These are phyloP conservation scores for Coregonus suidteri DNA, from an alignment of 2,797 vertebrate species.

Conservation along the genomic window DNA sequence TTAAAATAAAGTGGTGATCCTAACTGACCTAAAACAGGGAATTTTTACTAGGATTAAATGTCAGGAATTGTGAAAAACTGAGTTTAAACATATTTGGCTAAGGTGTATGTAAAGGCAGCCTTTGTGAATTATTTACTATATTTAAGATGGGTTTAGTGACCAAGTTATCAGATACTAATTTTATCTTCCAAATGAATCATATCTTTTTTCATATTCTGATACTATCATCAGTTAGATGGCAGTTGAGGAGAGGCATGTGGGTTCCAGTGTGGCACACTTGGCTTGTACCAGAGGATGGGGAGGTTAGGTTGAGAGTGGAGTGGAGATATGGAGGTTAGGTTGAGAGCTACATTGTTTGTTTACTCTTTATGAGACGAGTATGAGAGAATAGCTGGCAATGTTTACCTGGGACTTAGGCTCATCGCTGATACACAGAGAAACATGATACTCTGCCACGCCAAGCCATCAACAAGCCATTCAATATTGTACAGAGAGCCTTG, in stretches of 20 bases:
- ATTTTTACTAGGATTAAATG: no score
- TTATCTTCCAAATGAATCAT: no score
- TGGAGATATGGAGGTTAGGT: no score
- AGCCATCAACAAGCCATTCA: not conserved
- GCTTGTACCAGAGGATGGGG: not conserved
- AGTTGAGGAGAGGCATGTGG: slow-evolving; percentile 9
- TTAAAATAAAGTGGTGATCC: no score
- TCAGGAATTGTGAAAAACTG: no score
- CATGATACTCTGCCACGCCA: not conserved
- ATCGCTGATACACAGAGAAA: slow-evolving; percentile 26
- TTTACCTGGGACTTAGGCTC: slow-evolving; percentile 12
- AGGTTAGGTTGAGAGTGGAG: no score
- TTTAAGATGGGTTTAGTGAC: not conserved
- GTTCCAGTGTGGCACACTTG: not conserved
- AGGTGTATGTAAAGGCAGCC: no score
- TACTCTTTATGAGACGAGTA: no score
- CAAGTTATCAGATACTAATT: not conserved
- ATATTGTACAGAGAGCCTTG: not conserved
- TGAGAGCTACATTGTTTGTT: not conserved
- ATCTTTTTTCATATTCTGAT: no score
- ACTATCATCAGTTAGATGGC: not conserved
- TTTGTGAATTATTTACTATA: not conserved
- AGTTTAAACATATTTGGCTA: no score
- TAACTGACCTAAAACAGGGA: no score
- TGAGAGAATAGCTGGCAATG: no score